These are phyloP conservation scores for Salarias fasciatus DNA, from an alignment of 2,797 vertebrate species.

Conservation along the genomic window DNA sequence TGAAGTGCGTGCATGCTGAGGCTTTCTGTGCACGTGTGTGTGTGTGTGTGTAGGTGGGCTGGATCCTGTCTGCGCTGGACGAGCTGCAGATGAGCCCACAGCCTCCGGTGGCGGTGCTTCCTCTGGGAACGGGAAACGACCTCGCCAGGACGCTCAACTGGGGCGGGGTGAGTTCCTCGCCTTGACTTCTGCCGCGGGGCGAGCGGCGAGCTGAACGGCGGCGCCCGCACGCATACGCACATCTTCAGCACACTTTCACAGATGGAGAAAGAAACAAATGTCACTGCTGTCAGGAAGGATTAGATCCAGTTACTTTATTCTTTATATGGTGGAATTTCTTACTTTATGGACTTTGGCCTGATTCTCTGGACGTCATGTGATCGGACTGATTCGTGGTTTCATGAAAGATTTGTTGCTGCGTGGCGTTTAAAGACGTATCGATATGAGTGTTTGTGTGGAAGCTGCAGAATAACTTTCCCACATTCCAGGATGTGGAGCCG, in stretches of 20 bases:
- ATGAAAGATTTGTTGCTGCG: no score
- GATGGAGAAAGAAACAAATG: no score
- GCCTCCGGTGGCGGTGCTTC: constrained; percentile 97
- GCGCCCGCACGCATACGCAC: not conserved
- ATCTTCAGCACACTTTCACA: no score
- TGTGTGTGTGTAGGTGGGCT: constrained; percentile 89
- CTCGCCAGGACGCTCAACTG: constrained; percentile 99
- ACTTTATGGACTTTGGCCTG: no score
- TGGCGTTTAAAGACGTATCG: no score
- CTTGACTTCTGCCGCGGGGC: constrained; percentile 42
- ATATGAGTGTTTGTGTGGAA: no score
- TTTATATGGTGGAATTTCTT: no score
- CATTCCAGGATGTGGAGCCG: constrained; percentile 66
- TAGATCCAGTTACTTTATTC: no score
- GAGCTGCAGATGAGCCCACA: constrained; percentile 95
- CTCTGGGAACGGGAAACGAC: constrained; percentile 98
- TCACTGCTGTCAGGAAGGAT: no score
- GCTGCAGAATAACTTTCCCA: constrained; percentile 16
- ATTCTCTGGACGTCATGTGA: no score
- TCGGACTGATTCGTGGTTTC: no score
- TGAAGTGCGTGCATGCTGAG: no score
- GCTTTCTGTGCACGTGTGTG: not conserved
- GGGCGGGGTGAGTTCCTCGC: constrained; percentile 92
- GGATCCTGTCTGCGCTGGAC: constrained; percentile 96
- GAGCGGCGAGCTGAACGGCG: constrained; percentile 30